Conservation (phyloP, 2,888 invertebrate species). For the Sympetrum striolatum region DNA sequence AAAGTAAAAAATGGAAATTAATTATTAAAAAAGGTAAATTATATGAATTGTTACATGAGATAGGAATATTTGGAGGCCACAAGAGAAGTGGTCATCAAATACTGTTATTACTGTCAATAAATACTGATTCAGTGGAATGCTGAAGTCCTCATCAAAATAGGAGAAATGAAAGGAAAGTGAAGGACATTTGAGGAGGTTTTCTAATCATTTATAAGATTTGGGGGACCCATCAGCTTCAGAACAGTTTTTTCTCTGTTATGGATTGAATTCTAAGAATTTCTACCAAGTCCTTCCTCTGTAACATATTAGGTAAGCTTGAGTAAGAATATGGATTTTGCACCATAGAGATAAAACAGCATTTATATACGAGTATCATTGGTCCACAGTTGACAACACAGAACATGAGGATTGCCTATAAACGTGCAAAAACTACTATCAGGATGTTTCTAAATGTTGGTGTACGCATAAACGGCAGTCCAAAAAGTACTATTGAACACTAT, state of each 20-base stretch:
- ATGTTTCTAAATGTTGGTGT: slow-evolving; percentile 21
- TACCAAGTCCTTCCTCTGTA: not conserved
- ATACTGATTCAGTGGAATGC: slow-evolving; percentile 20
- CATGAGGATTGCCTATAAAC: slow-evolving; percentile 18
- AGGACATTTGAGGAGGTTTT: not conserved
- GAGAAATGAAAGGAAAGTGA: not conserved
- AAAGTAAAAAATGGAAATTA: not conserved
- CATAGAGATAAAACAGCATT: slow-evolving; percentile 21
- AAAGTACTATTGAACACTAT: slow-evolving; percentile 31
- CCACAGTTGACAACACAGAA: slow-evolving; percentile 38
- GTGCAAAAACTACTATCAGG: slow-evolving; percentile 27
- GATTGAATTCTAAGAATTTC: not conserved
- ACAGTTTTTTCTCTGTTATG: not conserved
- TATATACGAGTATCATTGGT: slow-evolving; percentile 1
- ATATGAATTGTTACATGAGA: not conserved
- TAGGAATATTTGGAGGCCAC: not conserved
- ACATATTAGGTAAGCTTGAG: not conserved
- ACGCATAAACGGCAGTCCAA: not conserved
- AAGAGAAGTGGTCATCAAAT: not conserved
- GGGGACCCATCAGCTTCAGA: not conserved
- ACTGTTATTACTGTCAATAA: not conserved
- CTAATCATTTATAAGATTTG: not conserved
- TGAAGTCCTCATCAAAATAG: slow-evolving; percentile 33
- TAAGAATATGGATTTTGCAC: slow-evolving; percentile 42
- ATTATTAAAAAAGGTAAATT: not conserved